phyloP scores from a whole-genome alignment of 2,113 vertebrate species.

The Euleptes europaea region DNA sequence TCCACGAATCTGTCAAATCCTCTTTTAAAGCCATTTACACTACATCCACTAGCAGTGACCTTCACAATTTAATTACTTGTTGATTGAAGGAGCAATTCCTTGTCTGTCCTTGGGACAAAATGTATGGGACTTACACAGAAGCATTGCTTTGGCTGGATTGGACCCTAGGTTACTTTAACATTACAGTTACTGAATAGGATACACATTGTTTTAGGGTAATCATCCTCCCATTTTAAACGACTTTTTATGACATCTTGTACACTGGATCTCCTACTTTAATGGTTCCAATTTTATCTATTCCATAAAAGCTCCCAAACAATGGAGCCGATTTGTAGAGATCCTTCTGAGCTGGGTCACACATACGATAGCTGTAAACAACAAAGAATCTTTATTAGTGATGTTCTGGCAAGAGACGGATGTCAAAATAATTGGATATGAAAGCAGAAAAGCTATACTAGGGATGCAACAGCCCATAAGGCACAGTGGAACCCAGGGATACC shows the following conservation, averaged over 20 bases:
- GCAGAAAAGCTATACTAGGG: too few relatives aligned
- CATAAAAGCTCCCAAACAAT: constrained; percentile 49
- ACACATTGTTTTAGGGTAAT: neutral
- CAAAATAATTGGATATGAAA: too few relatives aligned
- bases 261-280: constrained; percentile 34
- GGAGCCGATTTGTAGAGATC: constrained; percentile 35
- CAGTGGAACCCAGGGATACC: too few relatives aligned
- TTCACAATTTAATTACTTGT: too few relatives aligned
- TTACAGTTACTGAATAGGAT: neutral
- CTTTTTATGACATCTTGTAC: constrained; percentile 9
- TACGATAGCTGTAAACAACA: constrained; percentile 51
- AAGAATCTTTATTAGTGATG: neutral
- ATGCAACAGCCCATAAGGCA: too few relatives aligned
- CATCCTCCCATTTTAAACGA: neutral
- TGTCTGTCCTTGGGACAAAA: neutral
- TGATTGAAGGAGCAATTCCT: too few relatives aligned
- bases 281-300: constrained; percentile 36
- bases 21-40: too few relatives aligned
- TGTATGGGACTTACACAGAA: neutral
- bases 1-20: too few relatives aligned
- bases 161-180: neutral
- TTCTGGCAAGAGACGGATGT: neutral
- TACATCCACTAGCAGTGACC: too few relatives aligned
- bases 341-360: constrained; percentile 42
- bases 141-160: neutral